phyloP scores from a whole-genome alignment of 2,888 invertebrate species.

The Peribatodes rhomboidaria region DNA sequence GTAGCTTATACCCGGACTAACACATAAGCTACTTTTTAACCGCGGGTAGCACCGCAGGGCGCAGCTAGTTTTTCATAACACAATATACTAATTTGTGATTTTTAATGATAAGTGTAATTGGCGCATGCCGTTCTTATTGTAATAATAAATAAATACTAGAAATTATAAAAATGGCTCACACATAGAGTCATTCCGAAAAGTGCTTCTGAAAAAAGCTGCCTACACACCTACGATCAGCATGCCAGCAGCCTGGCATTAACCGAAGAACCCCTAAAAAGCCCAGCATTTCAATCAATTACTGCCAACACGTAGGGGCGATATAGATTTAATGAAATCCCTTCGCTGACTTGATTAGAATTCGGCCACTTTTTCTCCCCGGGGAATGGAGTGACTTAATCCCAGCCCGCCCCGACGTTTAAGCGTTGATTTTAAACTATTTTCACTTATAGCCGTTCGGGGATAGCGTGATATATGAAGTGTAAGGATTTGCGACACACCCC shows the following conservation, averaged over 20 bases:
- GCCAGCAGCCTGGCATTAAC: slow-evolving; percentile 37
- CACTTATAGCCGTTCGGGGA: slow-evolving; percentile 57
- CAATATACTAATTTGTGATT: no score
- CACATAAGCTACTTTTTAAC: no score
- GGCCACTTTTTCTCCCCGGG: slow-evolving; percentile 76
- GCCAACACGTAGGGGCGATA: slow-evolving; percentile 82
- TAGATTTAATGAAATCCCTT: slow-evolving; percentile 82
- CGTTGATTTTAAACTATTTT: slow-evolving; percentile 81
- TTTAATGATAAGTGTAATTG: no score
- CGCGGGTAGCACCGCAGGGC: no score
- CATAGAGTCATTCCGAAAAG: neutral
- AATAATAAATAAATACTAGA: no score
- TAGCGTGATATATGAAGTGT: slow-evolving; percentile 44
- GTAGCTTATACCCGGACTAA: no score
- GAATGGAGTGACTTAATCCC: slow-evolving; percentile 72
- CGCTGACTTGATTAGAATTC: slow-evolving; percentile 76
- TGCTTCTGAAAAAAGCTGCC: neutral
- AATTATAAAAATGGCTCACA: no score
- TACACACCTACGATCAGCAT: slow-evolving; percentile 19
- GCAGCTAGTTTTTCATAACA: no score
- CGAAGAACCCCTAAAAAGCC: slow-evolving; percentile 45
- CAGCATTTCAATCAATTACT: slow-evolving; percentile 80
- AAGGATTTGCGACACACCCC: slow-evolving; percentile 24
- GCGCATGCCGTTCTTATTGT: no score
- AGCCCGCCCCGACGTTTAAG: slow-evolving; percentile 81